These are phyloP conservation scores for Alaudala cheleensis DNA, from an alignment of 2,113 vertebrate species.

Conservation along the genomic window DNA sequence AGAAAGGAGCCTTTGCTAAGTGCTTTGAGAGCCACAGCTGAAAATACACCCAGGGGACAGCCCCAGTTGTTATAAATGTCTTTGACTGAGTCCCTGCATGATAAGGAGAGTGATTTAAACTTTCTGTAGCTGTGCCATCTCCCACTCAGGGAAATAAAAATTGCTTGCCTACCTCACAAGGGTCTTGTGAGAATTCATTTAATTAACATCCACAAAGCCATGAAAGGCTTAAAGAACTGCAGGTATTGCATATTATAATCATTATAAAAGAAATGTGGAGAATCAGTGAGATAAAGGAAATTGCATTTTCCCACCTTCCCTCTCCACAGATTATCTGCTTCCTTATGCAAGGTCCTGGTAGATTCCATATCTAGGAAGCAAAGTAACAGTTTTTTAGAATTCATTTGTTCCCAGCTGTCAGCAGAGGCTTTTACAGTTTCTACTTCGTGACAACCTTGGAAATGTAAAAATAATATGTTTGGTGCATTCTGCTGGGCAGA, in stretches of 20 bases:
- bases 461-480: not conserved
- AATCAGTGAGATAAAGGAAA: slow-evolving; percentile 33
- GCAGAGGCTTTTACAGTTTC: not conserved
- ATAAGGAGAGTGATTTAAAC: slow-evolving; percentile 28
- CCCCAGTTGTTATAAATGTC: slow-evolving; percentile 6
- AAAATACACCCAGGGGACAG: not conserved
- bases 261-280: not conserved
- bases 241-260: not conserved
- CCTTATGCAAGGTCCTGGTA: not conserved
- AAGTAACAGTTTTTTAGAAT: not conserved
- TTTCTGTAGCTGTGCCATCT: slow-evolving; percentile 10
- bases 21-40: not conserved
- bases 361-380: not conserved
- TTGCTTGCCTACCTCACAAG: not conserved
- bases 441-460: not conserved
- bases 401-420: not conserved
- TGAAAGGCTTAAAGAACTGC: slow-evolving; percentile 10
- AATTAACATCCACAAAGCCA: slow-evolving; percentile 29
- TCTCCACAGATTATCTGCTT: not conserved
- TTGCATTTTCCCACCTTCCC: slow-evolving; percentile 6
- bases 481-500: not conserved
- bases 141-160: slow-evolving; percentile 26
- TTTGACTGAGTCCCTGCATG: not conserved
- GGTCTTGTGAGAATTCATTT: slow-evolving; percentile 43
- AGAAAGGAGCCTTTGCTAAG: not conserved